Percentiles rank a stretch among this genome's conserved stretches.
phyloP scores from a whole-genome alignment of 2,888 invertebrate species.

The Stegophylla sp. region DNA sequence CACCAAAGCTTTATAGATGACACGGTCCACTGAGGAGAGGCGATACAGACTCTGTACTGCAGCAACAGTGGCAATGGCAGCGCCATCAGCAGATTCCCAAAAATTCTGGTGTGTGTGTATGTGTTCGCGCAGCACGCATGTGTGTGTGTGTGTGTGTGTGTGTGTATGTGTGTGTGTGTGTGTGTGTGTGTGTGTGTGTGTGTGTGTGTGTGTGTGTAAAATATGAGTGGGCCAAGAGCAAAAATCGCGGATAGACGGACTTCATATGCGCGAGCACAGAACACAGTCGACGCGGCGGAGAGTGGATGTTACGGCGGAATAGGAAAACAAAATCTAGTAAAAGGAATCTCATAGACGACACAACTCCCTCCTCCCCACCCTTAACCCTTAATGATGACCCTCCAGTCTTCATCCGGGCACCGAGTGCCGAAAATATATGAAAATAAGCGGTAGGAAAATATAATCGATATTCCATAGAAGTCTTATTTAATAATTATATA shows the following conservation, averaged over 20 bases:
- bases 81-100: conserved; percentile 24
- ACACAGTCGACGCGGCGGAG: not conserved
- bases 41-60: conserved; percentile 40
- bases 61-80: not conserved
- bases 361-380: not conserved
- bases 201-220: not conserved
- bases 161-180: too few relatives aligned
- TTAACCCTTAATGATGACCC: too few relatives aligned
- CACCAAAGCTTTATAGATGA: conserved; percentile 57
- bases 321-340: conserved; percentile 12
- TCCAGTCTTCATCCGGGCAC: too few relatives aligned
- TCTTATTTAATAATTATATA: too few relatives aligned
- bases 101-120: not conserved
- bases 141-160: too few relatives aligned
- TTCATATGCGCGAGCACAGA: not conserved
- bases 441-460: conserved; percentile 18
- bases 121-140: not conserved
- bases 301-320: not conserved
- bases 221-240: not conserved
- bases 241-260: not conserved
- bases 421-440: conserved; percentile 6
- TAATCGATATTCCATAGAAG: conserved; percentile 35
- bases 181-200: not conserved
- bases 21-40: conserved; percentile 52
- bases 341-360: conserved; percentile 3